Conservation (phyloP, 2,797 vertebrate species). For the Harpagifer antarcticus region DNA sequence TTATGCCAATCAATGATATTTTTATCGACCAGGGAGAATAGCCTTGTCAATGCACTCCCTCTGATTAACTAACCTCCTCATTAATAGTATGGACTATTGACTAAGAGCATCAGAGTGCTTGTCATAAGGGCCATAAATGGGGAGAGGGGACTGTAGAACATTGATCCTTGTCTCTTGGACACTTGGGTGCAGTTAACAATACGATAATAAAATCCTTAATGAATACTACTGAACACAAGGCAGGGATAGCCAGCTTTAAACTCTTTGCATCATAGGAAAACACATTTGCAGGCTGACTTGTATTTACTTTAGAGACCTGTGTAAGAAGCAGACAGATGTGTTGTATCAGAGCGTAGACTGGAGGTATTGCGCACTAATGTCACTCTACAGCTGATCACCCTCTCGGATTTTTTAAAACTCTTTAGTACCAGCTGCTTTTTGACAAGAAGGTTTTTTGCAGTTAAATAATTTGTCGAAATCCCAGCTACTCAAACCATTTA, state of each 20-base stretch:
- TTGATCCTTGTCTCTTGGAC: conserved; percentile 54
- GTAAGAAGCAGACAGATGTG: conserved; percentile 4
- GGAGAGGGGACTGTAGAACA: conserved; percentile 52
- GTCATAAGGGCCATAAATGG: conserved; percentile 64
- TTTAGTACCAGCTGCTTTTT: conserved; percentile 16
- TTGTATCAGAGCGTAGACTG: background rate
- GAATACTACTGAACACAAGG: conserved; percentile 15
- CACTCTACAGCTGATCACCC: background rate
- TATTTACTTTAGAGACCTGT: background rate
- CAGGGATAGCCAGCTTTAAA: conserved; percentile 3
- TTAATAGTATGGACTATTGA: conserved; percentile 72
- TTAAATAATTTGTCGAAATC: conserved; percentile 15
- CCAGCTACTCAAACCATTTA: conserved; percentile 20
- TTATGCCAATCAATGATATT: conserved; percentile 69
- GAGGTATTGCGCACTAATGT: background rate
- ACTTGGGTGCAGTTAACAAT: conserved; percentile 34
- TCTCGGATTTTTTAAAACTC: background rate
- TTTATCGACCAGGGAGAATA: conserved; percentile 68
- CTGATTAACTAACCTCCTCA: conserved; percentile 76
- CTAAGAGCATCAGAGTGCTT: conserved; percentile 56
- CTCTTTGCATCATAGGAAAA: conserved; percentile 13
- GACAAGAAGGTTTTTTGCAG: conserved; percentile 4
- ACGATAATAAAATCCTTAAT: conserved; percentile 32
- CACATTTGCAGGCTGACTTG: background rate
- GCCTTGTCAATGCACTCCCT: conserved; percentile 77